phyloP scores from a whole-genome alignment of 2,797 vertebrate species.

The Catamblyrhynchus diadema region DNA sequence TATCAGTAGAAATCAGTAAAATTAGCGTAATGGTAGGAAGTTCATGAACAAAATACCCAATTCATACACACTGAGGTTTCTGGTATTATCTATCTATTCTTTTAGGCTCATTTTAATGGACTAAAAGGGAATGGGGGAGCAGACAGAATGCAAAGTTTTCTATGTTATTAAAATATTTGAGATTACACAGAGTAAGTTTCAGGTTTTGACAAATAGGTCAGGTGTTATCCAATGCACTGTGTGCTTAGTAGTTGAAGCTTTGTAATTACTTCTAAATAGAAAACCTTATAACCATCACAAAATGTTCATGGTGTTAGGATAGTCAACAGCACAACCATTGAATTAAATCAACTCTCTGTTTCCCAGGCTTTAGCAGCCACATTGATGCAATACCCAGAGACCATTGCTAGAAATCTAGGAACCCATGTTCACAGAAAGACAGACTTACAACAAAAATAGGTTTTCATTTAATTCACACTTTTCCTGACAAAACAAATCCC shows the following conservation, averaged over 20 bases:
- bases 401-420: not conserved
- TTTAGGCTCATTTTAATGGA: not conserved
- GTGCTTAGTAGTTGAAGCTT: not conserved
- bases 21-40: accelerated
- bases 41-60: not conserved
- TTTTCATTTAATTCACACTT: not conserved
- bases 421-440: not conserved
- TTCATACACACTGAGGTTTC: not conserved
- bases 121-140: not conserved
- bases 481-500: not conserved
- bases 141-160: not conserved
- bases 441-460: not conserved
- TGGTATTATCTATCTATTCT: not conserved
- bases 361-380: not conserved
- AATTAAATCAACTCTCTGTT: not conserved
- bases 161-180: not conserved
- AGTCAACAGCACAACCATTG: not conserved
- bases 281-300: not conserved
- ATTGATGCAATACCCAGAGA: not conserved
- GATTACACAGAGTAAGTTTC: not conserved
- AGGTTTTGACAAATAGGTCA: not conserved
- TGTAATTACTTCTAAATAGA: not conserved
- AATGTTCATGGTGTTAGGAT: not conserved
- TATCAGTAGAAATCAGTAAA: not conserved
- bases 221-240: not conserved